Evolutionary conservation across 2,888 invertebrate species (phyloP).

Genomic region (Lithophane leautieri): DNA sequence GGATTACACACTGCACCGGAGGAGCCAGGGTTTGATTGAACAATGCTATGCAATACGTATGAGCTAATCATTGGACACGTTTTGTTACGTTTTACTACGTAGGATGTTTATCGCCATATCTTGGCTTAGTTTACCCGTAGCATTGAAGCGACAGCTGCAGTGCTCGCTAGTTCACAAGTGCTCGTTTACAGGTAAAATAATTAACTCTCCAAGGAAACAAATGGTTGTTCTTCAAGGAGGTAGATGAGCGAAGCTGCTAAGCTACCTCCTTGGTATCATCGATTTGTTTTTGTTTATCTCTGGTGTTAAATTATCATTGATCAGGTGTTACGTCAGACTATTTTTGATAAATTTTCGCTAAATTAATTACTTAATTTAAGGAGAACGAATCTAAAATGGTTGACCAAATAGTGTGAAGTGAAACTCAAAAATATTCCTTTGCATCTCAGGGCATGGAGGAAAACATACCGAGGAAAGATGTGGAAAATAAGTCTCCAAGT

Average conservation of each 20-base stretch:
- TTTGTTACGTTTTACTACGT: conserved; percentile 57
- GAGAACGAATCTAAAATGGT: conserved; percentile 31
- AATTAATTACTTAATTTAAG: conserved; percentile 34
- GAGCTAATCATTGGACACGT: conserved; percentile 57
- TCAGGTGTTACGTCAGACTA: conserved; percentile 30
- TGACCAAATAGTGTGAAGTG: conserved; percentile 44
- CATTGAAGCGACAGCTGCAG: conserved; percentile 69
- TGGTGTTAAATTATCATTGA: conserved; percentile 31
- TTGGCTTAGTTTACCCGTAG: conserved; percentile 64
- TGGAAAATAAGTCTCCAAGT: conserved; percentile 38
- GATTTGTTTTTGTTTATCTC: conserved; percentile 45
- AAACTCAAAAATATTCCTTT: conserved; percentile 30
- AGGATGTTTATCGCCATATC: conserved; percentile 66
- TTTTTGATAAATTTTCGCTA: conserved; percentile 7
- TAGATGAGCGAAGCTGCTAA: not conserved
- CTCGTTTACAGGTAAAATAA: conserved; percentile 47
- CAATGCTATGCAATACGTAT: conserved; percentile 49
- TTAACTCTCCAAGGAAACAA: not conserved
- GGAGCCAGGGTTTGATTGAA: conserved; percentile 33
- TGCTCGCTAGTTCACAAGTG: conserved; percentile 60
- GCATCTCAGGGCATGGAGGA: conserved; percentile 51
- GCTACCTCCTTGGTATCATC: conserved; percentile 33
- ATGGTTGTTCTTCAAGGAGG: conserved; percentile 1
- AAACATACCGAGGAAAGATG: conserved; percentile 50
- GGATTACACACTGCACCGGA: conserved; percentile 10